Percentiles rank a stretch among this genome's conserved stretches.
These are phyloP conservation scores for Drosophila carrolli DNA, from an alignment of 1,140 invertebrate genomes.

Conservation along the genomic window DNA sequence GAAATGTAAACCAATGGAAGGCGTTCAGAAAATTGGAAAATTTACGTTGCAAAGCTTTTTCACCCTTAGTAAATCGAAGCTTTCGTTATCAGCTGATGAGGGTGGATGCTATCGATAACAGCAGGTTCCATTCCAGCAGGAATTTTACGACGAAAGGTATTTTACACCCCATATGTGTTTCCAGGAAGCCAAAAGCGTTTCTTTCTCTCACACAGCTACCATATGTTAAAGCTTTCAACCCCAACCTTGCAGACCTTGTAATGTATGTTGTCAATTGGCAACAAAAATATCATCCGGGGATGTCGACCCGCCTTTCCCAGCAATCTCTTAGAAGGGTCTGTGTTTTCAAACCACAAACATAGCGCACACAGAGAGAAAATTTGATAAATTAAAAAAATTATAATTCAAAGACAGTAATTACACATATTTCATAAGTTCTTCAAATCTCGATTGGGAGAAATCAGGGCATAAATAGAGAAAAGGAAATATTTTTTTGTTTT, in stretches of 20 bases:
- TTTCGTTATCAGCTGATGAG: constrained; percentile 54
- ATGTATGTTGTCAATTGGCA: constrained; percentile 42
- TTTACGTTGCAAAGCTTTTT: constrained; percentile 30
- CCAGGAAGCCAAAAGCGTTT: constrained; percentile 24
- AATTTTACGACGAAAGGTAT: background rate
- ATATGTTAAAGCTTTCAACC: constrained; percentile 73
- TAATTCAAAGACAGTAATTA: background rate
- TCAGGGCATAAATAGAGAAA: no score
- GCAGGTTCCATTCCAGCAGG: background rate
- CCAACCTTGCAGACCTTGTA: constrained; percentile 72
- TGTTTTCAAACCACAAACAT: constrained; percentile 49
- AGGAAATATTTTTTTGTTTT: no score
- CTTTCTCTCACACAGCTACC: constrained; percentile 33
- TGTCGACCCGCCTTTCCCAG: constrained; percentile 35
- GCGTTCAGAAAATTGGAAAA: constrained; percentile 41
- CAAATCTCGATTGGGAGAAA: no score
- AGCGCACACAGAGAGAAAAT: constrained; percentile 3
- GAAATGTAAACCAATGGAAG: constrained; percentile 77
- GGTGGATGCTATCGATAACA: constrained; percentile 18
- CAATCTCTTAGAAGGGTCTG: constrained; percentile 11
- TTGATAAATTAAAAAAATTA: background rate
- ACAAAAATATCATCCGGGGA: constrained; percentile 42
- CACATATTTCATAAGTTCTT: no score
- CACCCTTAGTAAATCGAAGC: constrained; percentile 40
- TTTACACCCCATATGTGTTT: constrained; percentile 3